Evolutionary conservation across 1,140 invertebrate species (phyloP), one percentile per base, ranked within the genome.

Genomic region (Cydia pomonella): DNA sequence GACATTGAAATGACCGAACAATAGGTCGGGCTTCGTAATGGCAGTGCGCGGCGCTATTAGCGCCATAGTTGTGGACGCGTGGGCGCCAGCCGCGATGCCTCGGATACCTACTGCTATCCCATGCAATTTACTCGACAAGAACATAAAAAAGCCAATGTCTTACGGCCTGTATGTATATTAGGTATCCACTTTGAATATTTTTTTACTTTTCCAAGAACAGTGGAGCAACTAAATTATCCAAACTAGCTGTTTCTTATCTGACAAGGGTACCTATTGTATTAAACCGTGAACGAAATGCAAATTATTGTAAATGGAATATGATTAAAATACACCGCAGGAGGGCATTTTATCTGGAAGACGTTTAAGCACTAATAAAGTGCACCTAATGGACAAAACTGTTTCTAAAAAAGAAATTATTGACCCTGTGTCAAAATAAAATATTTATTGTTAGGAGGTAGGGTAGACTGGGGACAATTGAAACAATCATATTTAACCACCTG

Each of bases 61-160:
- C 64, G 64, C 64, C 64, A 66, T 33, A 21, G 64, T 33, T 9
- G 64, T 38, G 64, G 27, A 4, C 27, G 64, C 64, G 64, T 69
- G 64, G 64, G 64, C 64, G 33, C 64, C 27, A 38, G 9, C 29
- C 64, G 64, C 29, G n/a, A 59, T 59, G 53, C 53, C 53, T 23
- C 53, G 21, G 7, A 59, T 59, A 59, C 53, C 53, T 59, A 10
- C 21, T 18, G 75, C 74, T 80, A 79, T 75, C 78, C 82, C 81
- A 81, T 86, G 80, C 84, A 87, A 87, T 87, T 87, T 87, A 83
- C 82, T 80, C 74, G 64, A 69, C 33, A 16, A 66, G 29, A 66
- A 69, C 64, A 69, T 69, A 69, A 69, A 69, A 64, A 66, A 69
- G 16, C 33, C 29, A 38, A 69, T 69, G 16, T 69, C 64, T 69